Percentiles rank a stretch among this genome's conserved stretches.
phyloP scores from a whole-genome alignment of 2,113 vertebrate genomes.

The Callocephalon fimbriatum region DNA sequence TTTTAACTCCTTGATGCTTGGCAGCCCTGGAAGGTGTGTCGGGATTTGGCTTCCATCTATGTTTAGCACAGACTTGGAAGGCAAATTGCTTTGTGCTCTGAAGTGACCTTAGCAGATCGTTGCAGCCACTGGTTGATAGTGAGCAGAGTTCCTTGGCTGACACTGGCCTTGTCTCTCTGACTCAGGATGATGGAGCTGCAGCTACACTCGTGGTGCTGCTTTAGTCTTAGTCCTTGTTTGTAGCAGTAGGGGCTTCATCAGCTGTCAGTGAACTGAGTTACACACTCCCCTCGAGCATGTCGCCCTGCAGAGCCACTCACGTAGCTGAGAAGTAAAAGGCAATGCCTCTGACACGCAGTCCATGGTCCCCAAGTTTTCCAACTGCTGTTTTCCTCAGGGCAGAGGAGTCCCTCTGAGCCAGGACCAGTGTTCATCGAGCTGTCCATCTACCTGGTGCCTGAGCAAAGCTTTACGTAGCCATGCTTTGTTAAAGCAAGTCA shows the following conservation, averaged over 20 bases:
- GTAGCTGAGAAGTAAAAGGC: neutral
- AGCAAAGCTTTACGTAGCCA: neutral
- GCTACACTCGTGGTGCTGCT: neutral
- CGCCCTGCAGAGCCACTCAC: rapidly evolving
- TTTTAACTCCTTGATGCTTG: neutral
- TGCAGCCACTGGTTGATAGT: neutral
- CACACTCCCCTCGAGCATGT: neutral
- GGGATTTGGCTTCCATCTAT: neutral
- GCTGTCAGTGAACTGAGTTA: neutral
- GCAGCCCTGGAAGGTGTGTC: neutral
- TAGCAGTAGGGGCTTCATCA: neutral
- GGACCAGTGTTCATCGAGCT: neutral
- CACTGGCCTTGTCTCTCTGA: neutral
- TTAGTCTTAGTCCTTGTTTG: neutral
- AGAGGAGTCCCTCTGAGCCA: neutral
- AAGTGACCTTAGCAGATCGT: neutral
- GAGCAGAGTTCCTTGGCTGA: neutral
- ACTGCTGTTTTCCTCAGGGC: neutral
- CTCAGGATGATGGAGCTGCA: neutral
- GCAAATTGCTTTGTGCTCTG: neutral
- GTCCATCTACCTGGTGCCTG: neutral
- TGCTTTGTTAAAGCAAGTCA: neutral
- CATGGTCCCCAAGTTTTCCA: neutral
- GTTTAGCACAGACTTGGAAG: neutral
- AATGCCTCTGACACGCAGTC: neutral